Evolutionary conservation across 2,113 vertebrate species (phyloP).

Genomic region (Malurus melanocephalus): DNA sequence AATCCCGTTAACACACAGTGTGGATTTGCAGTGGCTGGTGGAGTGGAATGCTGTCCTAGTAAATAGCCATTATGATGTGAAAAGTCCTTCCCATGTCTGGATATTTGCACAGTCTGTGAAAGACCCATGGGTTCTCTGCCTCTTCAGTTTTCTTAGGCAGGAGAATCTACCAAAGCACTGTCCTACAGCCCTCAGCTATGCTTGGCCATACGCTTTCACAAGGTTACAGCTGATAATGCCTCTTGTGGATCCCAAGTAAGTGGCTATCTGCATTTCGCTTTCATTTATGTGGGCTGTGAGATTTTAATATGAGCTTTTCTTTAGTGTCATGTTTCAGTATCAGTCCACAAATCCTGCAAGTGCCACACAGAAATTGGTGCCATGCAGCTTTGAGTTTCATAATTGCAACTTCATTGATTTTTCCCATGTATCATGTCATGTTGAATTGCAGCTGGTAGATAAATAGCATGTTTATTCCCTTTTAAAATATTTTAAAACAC

Average conservation of each 20-base stretch:
- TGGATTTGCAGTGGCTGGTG: constrained; percentile 96
- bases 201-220: constrained; percentile 95
- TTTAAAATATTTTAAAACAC: background rate
- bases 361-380: background rate
- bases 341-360: background rate
- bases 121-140: constrained; percentile 96
- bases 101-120: constrained; percentile 95
- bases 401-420: background rate
- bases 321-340: background rate
- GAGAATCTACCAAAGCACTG: constrained; percentile 97
- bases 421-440: background rate
- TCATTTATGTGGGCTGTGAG: background rate
- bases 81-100: constrained; percentile 97
- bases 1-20: constrained; percentile 85
- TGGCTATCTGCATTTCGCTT: background rate
- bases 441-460: background rate
- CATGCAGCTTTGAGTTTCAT: background rate
- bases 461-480: background rate
- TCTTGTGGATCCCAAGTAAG: constrained; percentile 95
- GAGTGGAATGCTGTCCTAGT: constrained; percentile 95
- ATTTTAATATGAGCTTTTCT: background rate
- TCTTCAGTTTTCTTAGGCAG: constrained; percentile 94
- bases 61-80: constrained; percentile 95
- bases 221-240: constrained; percentile 93
- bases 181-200: constrained; percentile 92